These are phyloP conservation scores for Aplocera efformata DNA, from an alignment of 2,888 invertebrate genomes.

Conservation along the genomic window DNA sequence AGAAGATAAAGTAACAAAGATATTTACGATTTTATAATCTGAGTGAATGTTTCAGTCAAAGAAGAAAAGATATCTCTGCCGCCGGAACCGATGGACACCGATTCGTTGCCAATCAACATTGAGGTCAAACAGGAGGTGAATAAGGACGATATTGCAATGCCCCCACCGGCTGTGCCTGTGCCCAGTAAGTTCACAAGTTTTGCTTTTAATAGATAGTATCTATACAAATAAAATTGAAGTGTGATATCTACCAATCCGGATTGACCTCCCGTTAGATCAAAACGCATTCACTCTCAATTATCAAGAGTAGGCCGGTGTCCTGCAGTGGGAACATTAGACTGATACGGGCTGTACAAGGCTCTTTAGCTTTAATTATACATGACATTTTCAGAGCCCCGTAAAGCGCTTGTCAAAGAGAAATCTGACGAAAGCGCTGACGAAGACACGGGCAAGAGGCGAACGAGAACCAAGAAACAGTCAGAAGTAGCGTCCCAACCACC, in stretches of 20 bases:
- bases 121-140: constrained; percentile 41
- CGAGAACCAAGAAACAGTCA: constrained; percentile 45
- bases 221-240: too few species aligned
- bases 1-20: too few species aligned
- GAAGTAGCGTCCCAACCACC: constrained; percentile 37
- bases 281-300: too few species aligned
- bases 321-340: too few species aligned
- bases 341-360: too few species aligned
- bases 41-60: constrained; percentile 68
- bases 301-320: too few species aligned
- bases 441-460: constrained; percentile 31
- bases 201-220: too few species aligned
- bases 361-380: too few species aligned
- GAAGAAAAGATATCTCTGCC: constrained; percentile 61
- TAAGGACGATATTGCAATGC: constrained; percentile 60
- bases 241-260: too few species aligned
- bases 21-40: too few species aligned
- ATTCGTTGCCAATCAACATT: constrained; percentile 36
- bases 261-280: too few species aligned
- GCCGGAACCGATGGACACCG: constrained; percentile 51
- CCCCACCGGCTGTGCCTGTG: constrained; percentile 56
- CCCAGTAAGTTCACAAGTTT: constrained; percentile 56
- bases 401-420: constrained; percentile 45
- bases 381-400: constrained; percentile 58
- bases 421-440: constrained; percentile 42